These are phyloP conservation scores for Muricea muricata DNA, from an alignment of 92 coral and sea anemone species.

Conservation along the genomic window DNA sequence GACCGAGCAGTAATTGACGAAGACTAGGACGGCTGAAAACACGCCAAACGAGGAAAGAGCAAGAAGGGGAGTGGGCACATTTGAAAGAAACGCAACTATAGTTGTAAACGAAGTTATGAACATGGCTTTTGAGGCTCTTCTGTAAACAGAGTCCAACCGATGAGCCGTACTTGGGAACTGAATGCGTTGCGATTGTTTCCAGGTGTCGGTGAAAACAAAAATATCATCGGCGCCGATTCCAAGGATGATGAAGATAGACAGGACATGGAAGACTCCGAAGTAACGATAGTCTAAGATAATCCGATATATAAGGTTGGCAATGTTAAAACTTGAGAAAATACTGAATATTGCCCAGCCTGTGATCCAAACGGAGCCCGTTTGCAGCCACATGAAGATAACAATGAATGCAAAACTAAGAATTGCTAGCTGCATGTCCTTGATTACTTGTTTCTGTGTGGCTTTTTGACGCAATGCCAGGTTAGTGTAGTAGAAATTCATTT, in stretches of 20 bases:
- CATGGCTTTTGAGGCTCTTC: constrained; percentile 74
- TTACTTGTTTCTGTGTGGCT: constrained; percentile 60
- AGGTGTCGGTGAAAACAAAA: constrained; percentile 76
- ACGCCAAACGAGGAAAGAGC: constrained; percentile 76
- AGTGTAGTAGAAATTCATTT: constrained; percentile 58
- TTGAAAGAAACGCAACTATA: constrained; percentile 75
- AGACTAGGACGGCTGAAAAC: constrained; percentile 72
- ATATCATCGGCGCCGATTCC: constrained; percentile 82
- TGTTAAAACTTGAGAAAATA: constrained; percentile 70
- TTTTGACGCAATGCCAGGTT: constrained; percentile 55
- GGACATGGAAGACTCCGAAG: constrained; percentile 77
- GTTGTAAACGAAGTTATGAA: constrained; percentile 76
- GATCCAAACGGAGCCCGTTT: constrained; percentile 77
- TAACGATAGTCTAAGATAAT: constrained; percentile 74
- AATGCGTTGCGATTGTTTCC: constrained; percentile 65
- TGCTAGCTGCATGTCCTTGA: constrained; percentile 67
- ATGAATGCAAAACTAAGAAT: constrained; percentile 65
- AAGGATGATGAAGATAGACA: constrained; percentile 73
- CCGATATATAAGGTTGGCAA: constrained; percentile 74
- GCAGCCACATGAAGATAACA: constrained; percentile 63
- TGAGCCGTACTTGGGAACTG: constrained; percentile 44
- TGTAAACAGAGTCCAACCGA: constrained; percentile 66
- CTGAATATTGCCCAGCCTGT: constrained; percentile 77
- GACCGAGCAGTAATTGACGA: constrained; percentile 77
- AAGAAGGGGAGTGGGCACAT: constrained; percentile 69